Conservation (phyloP, 2,113 vertebrate species). For the Hippocampus abdominalis region DNA sequence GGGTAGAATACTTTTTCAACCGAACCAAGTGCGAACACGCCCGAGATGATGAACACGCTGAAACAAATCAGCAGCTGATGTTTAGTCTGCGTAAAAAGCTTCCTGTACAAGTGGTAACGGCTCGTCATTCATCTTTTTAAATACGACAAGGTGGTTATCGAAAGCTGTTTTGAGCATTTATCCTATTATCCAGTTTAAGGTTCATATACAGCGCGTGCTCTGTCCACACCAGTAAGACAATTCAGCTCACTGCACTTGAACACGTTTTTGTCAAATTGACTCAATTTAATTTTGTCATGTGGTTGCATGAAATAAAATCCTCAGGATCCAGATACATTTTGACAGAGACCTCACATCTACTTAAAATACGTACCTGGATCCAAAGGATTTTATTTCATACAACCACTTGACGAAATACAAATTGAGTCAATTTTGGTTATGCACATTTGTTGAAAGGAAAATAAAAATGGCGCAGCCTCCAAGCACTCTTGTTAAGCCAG, state of each 20-base stretch:
- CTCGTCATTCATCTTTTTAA: conserved; percentile 10
- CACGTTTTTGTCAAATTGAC: neutral
- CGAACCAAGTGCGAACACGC: neutral
- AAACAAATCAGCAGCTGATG: conserved; percentile 30
- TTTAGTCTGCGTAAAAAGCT: conserved; percentile 52
- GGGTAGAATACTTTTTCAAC: neutral
- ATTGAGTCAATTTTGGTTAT: no score
- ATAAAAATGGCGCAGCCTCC: no score
- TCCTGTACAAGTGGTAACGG: conserved; percentile 55
- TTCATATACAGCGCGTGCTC: neutral
- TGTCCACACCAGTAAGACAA: no score
- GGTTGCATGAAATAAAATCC: no score
- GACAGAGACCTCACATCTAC: no score
- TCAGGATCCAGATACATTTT: no score
- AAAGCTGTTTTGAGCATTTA: neutral
- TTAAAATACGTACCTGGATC: no score
- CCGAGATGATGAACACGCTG: conserved; percentile 14
- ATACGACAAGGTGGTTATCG: neutral
- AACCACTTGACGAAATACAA: no score
- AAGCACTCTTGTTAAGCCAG: no score
- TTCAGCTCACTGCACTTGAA: neutral
- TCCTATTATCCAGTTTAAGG: neutral
- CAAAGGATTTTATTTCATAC: no score
- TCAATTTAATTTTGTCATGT: no score
- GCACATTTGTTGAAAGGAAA: no score